Evolutionary conservation across 37 sponge, comb jelly and placozoan genomes (phyloP), one percentile per base, ranked within the genome.

Genomic region (Hexactinellida sp.): DNA sequence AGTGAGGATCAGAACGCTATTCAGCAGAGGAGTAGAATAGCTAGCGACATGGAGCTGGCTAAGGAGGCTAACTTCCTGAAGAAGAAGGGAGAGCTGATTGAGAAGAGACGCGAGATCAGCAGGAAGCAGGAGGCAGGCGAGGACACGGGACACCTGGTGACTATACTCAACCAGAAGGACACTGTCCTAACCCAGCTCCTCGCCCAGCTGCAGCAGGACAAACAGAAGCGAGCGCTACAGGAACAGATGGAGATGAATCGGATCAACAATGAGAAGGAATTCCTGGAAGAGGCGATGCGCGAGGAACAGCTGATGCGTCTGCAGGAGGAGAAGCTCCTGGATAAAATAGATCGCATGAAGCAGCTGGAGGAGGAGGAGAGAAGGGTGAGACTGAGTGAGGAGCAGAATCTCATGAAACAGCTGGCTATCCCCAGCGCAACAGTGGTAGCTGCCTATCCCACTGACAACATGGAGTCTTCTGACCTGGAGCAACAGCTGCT

Each of bases 31-130:
- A 63, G 76, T 63, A 63, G 34, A n/a, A 10, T 25, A 28, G 76
- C 30, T 63, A 63, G 13, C 13, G 76, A 63, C 30, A 28, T n/a
- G 5, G 76, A 63, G 5, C 30, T 63, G 76, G 34, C 76, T 63
- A 63, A 63, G 34, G 76, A 63, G 13, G 76, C 76, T 21, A 63
- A 63, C 76, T 63, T 63, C 30, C 76, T 63, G 30, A 63, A 63
- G 30, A 63, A 63, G 30, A 63, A 63, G 30, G 76, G 76, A 25
- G 76, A 63, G 76, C 34, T 63, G 76, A 63, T 63, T 63, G 76
- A 63, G 76, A 63, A 63, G 76, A 63, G 76, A 28, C 76, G 25
- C 34, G 76, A 63, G 34, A 63, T 63, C 13, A 63, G 76, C 76
- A 63, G 13, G 76, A 63, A n/a, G 30, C 76, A 63, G 76, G 76